Conservation (phyloP, 2,797 vertebrate species). For the Diceros bicornis region DNA sequence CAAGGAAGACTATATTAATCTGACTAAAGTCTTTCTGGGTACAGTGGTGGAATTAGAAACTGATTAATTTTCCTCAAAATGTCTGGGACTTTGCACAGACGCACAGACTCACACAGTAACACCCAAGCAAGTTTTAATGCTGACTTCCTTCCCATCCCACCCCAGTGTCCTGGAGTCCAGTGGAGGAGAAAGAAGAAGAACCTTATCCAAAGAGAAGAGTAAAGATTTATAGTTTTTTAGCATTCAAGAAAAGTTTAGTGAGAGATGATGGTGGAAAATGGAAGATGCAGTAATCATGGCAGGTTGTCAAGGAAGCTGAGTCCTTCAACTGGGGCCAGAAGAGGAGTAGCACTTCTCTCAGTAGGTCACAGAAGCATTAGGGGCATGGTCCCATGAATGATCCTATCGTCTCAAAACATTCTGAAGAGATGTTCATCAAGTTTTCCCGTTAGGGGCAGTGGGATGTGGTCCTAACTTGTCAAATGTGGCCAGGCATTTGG, state of each 20-base stretch:
- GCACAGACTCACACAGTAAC: neutral
- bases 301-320: neutral
- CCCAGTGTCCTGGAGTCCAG: neutral
- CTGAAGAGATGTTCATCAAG: neutral
- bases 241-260: slow-evolving; percentile 4
- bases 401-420: neutral
- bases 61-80: slow-evolving; percentile 34
- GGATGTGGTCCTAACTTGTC: neutral
- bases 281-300: neutral
- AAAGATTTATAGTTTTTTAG: slow-evolving; percentile 40
- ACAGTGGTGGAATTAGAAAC: slow-evolving; percentile 27
- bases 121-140: slow-evolving; percentile 38
- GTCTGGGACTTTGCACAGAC: slow-evolving; percentile 9
- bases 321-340: neutral
- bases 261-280: neutral
- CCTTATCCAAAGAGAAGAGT: neutral
- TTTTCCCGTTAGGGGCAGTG: neutral
- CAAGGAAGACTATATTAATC: neutral
- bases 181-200: neutral
- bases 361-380: neutral
- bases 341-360: slow-evolving; percentile 1
- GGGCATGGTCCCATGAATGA: neutral
- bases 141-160: neutral
- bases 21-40: neutral
- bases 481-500: neutral